Evolutionary conservation across 2,888 invertebrate genomes (phyloP).

Genomic region (Strigamia transsilvanica): DNA sequence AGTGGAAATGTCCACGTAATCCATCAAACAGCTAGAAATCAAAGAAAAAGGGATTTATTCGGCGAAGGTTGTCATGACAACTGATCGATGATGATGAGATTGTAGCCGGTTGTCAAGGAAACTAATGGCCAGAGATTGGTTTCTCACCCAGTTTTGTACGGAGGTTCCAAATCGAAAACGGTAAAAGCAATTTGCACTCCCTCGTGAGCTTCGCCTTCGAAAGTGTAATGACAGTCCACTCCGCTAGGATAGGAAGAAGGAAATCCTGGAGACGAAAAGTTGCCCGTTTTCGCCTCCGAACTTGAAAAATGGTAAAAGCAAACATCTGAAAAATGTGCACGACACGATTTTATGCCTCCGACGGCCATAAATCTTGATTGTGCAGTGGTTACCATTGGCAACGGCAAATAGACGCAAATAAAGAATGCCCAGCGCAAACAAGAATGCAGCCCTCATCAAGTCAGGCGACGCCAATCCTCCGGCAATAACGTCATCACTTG

Average conservation of each 20-base stretch:
- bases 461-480: conserved; percentile 13
- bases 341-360: background rate
- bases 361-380: background rate
- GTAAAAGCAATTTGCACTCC: conserved; percentile 51
- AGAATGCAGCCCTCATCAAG: conserved; percentile 36
- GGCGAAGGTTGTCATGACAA: conserved; percentile 12
- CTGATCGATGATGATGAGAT: conserved; percentile 49
- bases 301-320: conserved; percentile 51
- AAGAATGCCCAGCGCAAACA: conserved; percentile 16
- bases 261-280: conserved; percentile 51
- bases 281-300: conserved; percentile 36
- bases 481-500: background rate
- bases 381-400: conserved; percentile 11
- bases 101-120: conserved; percentile 23
- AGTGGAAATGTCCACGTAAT: conserved; percentile 63
- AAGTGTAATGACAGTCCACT: conserved; percentile 52
- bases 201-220: conserved; percentile 52
- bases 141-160: conserved; percentile 51
- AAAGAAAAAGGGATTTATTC: conserved; percentile 1
- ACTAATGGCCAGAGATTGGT: conserved; percentile 38
- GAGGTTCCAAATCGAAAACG: conserved; percentile 53
- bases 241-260: conserved; percentile 49
- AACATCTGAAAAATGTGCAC: conserved; percentile 36
- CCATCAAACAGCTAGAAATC: conserved; percentile 61
- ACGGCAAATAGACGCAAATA: conserved; percentile 29